phyloP scores from a whole-genome alignment of 2,888 invertebrate genomes.

The Lingula anatina region DNA sequence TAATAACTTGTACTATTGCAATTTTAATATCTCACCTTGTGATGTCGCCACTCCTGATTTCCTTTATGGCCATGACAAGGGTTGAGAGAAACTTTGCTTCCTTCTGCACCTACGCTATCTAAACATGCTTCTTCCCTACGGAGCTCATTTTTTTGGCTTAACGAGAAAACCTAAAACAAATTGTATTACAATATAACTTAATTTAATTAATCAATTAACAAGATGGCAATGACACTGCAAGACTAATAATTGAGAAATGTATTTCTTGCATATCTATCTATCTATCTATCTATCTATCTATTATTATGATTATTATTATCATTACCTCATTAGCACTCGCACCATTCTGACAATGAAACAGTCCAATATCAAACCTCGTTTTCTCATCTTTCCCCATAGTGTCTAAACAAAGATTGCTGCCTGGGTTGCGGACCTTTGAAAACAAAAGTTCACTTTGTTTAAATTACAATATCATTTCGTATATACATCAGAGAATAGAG shows the following conservation, averaged over 20 bases:
- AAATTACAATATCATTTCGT: not conserved
- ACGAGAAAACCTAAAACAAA: slow-evolving; percentile 39
- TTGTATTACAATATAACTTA: not conserved
- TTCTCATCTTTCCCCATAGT: slow-evolving; percentile 51
- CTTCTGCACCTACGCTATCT: slow-evolving; percentile 20
- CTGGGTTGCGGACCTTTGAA: slow-evolving; percentile 44
- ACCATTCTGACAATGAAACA: slow-evolving; percentile 49
- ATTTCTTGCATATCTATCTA: not conserved
- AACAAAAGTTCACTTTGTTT: not conserved
- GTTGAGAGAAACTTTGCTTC: slow-evolving; percentile 25
- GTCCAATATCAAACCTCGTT: slow-evolving; percentile 36
- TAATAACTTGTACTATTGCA: not conserved
- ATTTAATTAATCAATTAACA: not conserved
- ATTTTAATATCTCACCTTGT: slow-evolving; percentile 26
- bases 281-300: not conserved
- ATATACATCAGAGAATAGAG: too few relatives aligned
- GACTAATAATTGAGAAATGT: too few relatives aligned
- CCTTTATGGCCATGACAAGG: slow-evolving; percentile 31
- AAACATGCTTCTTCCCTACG: slow-evolving; percentile 48
- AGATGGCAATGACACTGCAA: not conserved
- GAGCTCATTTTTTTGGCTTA: slow-evolving; percentile 38
- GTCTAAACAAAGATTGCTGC: slow-evolving; percentile 46
- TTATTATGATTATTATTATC: not conserved
- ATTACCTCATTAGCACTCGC: slow-evolving; percentile 47
- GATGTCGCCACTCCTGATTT: slow-evolving; percentile 47